phyloP scores from a whole-genome alignment of 2,797 vertebrate species.

The Typhlichthys eigenmanni region DNA sequence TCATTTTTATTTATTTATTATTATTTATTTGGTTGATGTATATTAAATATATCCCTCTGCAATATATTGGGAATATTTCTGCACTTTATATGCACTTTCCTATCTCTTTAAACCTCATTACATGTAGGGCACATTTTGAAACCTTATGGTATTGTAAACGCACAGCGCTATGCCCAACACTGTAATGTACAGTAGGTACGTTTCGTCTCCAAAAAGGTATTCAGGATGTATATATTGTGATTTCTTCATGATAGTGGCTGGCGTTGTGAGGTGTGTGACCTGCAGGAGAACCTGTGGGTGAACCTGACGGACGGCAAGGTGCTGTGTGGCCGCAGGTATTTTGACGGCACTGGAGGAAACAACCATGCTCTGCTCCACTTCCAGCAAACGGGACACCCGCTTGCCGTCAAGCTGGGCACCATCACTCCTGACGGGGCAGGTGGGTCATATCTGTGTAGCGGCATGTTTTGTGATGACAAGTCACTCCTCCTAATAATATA shows the following conservation, averaged over 20 bases:
- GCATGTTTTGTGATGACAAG: neutral
- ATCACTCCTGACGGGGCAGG: constrained; percentile 97
- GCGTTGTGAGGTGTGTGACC: constrained; percentile 94
- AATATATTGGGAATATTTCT: too few species aligned
- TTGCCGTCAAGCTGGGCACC: constrained; percentile 97
- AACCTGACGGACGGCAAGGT: constrained; percentile 96
- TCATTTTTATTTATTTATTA: too few species aligned
- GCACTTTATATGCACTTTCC: too few species aligned
- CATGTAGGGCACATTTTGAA: neutral
- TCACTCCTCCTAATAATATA: too few species aligned
- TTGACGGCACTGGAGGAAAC: constrained; percentile 96
- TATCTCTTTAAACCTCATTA: too few species aligned
- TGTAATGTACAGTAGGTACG: neutral
- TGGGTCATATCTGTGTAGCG: constrained; percentile 48
- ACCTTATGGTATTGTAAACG: neutral
- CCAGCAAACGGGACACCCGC: constrained; percentile 89
- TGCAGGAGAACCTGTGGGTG: constrained; percentile 97
- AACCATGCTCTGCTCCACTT: constrained; percentile 94
- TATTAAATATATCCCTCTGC: too few species aligned
- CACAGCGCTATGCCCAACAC: neutral
- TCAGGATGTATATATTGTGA: too few species aligned
- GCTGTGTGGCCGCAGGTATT: constrained; percentile 93
- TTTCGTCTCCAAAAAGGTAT: neutral
- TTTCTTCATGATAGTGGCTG: constrained; percentile 81
- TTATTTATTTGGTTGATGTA: too few species aligned